Evolutionary conservation across 30 jellyfish, hydroid and myxozoan genomes (phyloP).

Genomic region (Catostylus mosaicus): DNA sequence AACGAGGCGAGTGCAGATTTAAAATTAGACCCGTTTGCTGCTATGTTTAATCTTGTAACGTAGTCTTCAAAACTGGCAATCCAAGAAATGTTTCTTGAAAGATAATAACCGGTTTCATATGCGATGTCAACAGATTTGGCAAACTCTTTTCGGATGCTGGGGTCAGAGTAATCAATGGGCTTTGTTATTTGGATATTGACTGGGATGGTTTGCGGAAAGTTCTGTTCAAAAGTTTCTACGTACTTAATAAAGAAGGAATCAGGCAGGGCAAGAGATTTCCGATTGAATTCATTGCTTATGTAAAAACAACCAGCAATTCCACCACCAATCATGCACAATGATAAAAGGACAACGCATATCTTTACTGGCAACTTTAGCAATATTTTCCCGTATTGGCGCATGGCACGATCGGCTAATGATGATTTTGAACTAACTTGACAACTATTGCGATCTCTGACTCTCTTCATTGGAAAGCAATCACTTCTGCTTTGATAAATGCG

Average conservation of each 20-base stretch:
- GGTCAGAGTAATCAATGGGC: slow-evolving; percentile 41
- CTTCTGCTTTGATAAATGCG: slow-evolving; percentile 34
- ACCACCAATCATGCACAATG: slow-evolving; percentile 37
- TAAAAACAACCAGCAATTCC: slow-evolving; percentile 50
- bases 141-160: slow-evolving; percentile 28
- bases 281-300: slow-evolving; percentile 18
- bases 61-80: slow-evolving; percentile 24
- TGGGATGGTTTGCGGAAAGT: slow-evolving; percentile 43
- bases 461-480: slow-evolving; percentile 25
- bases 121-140: slow-evolving; percentile 25
- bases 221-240: slow-evolving; percentile 24
- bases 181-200: slow-evolving; percentile 39
- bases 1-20: slow-evolving; percentile 12
- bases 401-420: slow-evolving; percentile 5
- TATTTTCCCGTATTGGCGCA: slow-evolving; percentile 20
- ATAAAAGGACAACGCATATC: not conserved
- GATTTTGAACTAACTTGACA: not conserved
- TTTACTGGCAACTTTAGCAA: slow-evolving; percentile 37
- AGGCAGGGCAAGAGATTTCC: slow-evolving; percentile 19
- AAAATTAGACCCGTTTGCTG: slow-evolving; percentile 26
- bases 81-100: slow-evolving; percentile 16
- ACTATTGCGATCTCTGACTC: slow-evolving; percentile 27
- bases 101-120: slow-evolving; percentile 48
- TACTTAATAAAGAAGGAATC: slow-evolving; percentile 25
- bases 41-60: not conserved